Percentiles rank a stretch among this genome's conserved stretches.
Conservation (phyloP, 2,888 invertebrate genomes). For the Prionchulus punctatus region DNA sequence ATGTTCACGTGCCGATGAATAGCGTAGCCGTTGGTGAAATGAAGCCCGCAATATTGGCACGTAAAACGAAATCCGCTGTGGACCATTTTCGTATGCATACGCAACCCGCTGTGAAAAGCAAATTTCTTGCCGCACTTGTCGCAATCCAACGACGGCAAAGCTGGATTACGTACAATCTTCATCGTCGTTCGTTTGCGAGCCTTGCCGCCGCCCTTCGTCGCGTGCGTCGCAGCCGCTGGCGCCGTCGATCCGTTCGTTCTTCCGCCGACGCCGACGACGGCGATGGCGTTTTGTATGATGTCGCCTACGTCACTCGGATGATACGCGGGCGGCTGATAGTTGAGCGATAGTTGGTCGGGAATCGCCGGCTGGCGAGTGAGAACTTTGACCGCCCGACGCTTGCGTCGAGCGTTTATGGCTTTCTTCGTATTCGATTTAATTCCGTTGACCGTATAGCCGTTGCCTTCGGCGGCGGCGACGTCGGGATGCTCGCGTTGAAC, state of each 20-base stretch:
- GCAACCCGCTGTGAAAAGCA: conserved; percentile 1
- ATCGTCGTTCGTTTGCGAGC: too few relatives aligned
- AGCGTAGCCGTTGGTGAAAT: conserved; percentile 1
- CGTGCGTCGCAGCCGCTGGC: background rate
- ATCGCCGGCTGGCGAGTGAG: too few relatives aligned
- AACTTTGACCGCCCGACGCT: background rate
- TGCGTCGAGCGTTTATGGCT: background rate
- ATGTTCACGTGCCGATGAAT: conserved; percentile 1
- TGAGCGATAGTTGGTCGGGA: too few relatives aligned
- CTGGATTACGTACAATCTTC: too few relatives aligned
- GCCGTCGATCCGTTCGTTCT: background rate
- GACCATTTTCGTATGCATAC: conserved; percentile 2
- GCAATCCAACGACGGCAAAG: background rate
- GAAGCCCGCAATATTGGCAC: background rate
- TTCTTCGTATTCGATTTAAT: background rate
- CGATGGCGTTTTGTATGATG: background rate
- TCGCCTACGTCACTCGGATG: background rate
- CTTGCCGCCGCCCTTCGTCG: too few relatives aligned
- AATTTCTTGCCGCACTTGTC: background rate
- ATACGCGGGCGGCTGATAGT: background rate
- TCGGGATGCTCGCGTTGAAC: background rate
- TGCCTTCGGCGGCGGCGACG: background rate
- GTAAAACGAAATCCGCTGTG: background rate
- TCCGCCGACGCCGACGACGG: background rate
- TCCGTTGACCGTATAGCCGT: background rate